These are phyloP conservation scores for Danio aesculapii DNA, from an alignment of 2,797 vertebrate species.

Conservation along the genomic window DNA sequence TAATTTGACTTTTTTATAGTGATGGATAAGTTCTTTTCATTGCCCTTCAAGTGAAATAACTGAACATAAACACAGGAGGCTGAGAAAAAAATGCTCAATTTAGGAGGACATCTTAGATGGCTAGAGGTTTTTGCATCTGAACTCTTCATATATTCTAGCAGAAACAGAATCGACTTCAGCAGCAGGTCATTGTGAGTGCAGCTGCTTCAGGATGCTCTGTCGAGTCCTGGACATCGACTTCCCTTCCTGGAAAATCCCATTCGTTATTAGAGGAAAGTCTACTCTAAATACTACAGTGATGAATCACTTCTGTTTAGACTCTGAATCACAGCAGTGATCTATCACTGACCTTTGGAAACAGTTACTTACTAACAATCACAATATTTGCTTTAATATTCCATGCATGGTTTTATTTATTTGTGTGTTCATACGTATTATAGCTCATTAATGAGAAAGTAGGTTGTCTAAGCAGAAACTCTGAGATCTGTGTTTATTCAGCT, in stretches of 20 bases:
- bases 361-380: background rate
- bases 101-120: no score
- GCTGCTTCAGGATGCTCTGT: conserved; percentile 30
- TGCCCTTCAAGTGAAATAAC: no score
- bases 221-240: conserved; percentile 6
- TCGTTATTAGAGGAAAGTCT: conserved; percentile 13
- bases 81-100: no score
- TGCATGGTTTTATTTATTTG: background rate
- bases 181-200: conserved; percentile 28
- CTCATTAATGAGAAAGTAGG: background rate
- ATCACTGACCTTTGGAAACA: background rate
- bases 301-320: conserved; percentile 16
- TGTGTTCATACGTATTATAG: no score
- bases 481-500: background rate
- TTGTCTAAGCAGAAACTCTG: background rate
- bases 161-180: background rate
- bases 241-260: conserved; percentile 22
- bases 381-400: background rate
- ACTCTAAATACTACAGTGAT: conserved; percentile 31
- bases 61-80: no score
- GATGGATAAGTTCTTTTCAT: no score
- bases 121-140: no score
- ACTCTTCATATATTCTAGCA: no score
- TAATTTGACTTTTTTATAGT: no score
- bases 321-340: conserved; percentile 10